These are phyloP conservation scores for Platycheirus albimanus DNA, from an alignment of 2,888 invertebrate species.

Conservation along the genomic window DNA sequence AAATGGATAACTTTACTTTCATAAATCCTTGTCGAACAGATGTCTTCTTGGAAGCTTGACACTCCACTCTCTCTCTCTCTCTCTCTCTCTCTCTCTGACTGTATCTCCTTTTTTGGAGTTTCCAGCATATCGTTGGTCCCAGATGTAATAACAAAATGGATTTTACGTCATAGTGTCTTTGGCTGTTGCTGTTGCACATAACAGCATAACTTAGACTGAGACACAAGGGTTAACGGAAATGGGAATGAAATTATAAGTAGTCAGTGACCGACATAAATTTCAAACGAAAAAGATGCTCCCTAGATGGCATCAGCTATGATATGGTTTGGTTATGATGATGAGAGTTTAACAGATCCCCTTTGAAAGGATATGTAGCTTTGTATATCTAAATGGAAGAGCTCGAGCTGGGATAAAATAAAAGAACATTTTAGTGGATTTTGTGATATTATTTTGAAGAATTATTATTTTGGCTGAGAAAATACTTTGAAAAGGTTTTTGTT, in stretches of 20 bases:
- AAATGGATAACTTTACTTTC: slow-evolving; percentile 72
- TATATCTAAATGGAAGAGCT: too few species aligned
- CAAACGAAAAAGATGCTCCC: slow-evolving; percentile 27
- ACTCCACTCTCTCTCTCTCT: slow-evolving; percentile 14
- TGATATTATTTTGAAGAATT: too few species aligned
- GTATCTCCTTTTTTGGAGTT: background rate
- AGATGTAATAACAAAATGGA: slow-evolving; percentile 73
- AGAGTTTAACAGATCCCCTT: slow-evolving; percentile 19
- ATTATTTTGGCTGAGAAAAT: too few species aligned
- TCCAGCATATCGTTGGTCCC: slow-evolving; percentile 59
- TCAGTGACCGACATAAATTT: slow-evolving; percentile 64
- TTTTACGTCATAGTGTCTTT: slow-evolving; percentile 57
- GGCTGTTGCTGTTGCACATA: slow-evolving; percentile 36
- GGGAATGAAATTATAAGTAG: slow-evolving; percentile 59
- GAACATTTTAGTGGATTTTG: too few species aligned
- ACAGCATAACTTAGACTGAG: background rate
- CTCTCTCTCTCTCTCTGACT: background rate
- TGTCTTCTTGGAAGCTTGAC: slow-evolving; percentile 60
- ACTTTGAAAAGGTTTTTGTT: too few species aligned
- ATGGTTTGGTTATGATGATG: slow-evolving; percentile 9
- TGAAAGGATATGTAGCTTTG: slow-evolving; percentile 2
- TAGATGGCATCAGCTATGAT: slow-evolving; percentile 43
- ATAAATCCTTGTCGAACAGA: slow-evolving; percentile 73
- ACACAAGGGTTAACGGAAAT: slow-evolving; percentile 52
- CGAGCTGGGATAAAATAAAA: too few species aligned